Base-by-base conservation (phyloP, 2,888 invertebrate species). In the Willowsia nigromaculata region DNA sequence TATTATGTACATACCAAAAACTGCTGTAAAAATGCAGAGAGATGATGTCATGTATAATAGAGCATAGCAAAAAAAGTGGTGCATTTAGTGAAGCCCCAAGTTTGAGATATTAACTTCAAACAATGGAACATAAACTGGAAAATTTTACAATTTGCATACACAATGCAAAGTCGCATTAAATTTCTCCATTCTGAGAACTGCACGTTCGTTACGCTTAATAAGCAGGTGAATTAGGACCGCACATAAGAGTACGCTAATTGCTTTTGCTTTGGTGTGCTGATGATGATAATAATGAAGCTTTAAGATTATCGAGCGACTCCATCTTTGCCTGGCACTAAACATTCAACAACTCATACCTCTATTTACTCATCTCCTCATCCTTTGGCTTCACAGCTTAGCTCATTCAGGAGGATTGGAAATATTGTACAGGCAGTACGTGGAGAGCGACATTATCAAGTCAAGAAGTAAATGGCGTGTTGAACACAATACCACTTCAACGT, bases 301-400 rank as follows among this genome's bases (percentile, higher is more conserved):
- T 78, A 13, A 78, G 78, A 78, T 78, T 78, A 78, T 78, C 78
- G 78, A 78, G 53, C 78, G 78, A 56, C 78, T 53, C 53, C 53
- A 74, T 25, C 13, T n/a, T 18, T 65, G 76, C 50, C 50, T 76
- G 50, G 27, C 50, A 76, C 50, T 27, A 43, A 50, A 1, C 50
- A 43, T 43, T 27, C 74, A 27, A 62, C 15, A 7, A 47, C 18
- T 25, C 4, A 37, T 37, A 37, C 5, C 37, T 37, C n/a, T n/a
- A n/a, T 37, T 37, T 37, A 13, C 33, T 78, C 74, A 76, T 78
- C 78, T 50, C 50, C 13, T 27, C 4, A 53, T 7, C 27, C 78
- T 50, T 47, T 37, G 15, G 76, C 50, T 76, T 50, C 50, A 53
- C 53, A 53, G 53, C n/a, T 53, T 53, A 6, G 53, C 11, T 9